A percentile compares a stretch with the other conserved stretches of the same genome.
Evolutionary conservation across 1,140 invertebrate genomes (phyloP).

Genomic region (Nasonia giraulti): DNA sequence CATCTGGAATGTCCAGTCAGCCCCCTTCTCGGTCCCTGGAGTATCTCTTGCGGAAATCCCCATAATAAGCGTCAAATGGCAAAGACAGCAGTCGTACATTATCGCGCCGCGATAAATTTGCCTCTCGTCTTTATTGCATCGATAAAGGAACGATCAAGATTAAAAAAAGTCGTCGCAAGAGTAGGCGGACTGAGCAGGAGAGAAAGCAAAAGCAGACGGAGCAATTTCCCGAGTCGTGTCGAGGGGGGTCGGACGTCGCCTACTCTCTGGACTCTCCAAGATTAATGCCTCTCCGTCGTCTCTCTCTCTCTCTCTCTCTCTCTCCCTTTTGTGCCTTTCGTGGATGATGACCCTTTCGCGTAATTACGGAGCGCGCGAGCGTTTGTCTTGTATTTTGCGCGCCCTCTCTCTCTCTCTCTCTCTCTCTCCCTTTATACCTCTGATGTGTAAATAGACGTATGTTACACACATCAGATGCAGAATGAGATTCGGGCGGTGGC

Average conservation of each 20-base stretch:
- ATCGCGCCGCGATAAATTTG: background rate
- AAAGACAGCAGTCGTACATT: background rate
- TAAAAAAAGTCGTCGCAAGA: background rate
- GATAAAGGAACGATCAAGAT: background rate
- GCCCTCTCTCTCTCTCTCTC: too few relatives aligned
- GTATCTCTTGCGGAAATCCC: background rate
- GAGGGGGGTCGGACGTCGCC: background rate
- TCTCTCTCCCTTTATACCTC: too few relatives aligned
- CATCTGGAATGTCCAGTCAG: too few relatives aligned
- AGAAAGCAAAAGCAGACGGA: background rate
- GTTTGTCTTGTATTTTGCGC: background rate
- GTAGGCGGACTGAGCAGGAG: background rate
- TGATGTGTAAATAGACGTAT: too few relatives aligned
- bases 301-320: background rate
- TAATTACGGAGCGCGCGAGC: constrained; percentile 8
- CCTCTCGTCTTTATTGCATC: background rate
- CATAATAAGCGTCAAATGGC: background rate
- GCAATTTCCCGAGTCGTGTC: background rate
- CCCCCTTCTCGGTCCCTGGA: background rate
- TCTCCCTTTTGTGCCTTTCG: background rate
- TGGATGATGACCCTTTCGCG: constrained; percentile 19
- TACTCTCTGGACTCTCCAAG: background rate
- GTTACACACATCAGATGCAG: too few relatives aligned
- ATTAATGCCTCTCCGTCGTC: constrained; percentile 4
- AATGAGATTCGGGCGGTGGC: too few relatives aligned